Evolutionary conservation across 2,888 invertebrate species (phyloP), one percentile per base, ranked within the genome.

Genomic region (Pandemis corylana): DNA sequence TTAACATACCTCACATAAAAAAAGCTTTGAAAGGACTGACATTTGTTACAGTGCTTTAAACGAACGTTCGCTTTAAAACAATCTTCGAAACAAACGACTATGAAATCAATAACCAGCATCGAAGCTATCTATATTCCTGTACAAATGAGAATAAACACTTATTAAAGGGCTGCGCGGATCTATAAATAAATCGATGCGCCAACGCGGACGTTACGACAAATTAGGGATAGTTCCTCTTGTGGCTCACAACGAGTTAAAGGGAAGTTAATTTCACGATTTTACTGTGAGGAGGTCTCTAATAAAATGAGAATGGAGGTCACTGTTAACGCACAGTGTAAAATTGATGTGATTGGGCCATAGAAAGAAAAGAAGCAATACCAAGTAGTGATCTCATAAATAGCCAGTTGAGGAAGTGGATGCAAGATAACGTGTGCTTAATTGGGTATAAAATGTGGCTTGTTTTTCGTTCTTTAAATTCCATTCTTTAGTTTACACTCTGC

Each of bases 121-220:
- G 67, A 46, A 56, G 61, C 75, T 71, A 71, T 75, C 70, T 71
- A 67, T 75, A 75, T 53, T 71, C 65, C 53, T 62, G 76, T 74
- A 44, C 64, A 69, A 76, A 76, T 79, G 77, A 75, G 76, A 77
- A 76, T 76, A 78, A 77, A 78, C 78, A 79, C 75, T 79, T 78
- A 79, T 77, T 79, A 77, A 76, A 76, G 72, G 62, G 59, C 61
- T 75, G 76, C 77, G 71, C 77, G 77, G 71, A 69, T 70, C 76
- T 76, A 78, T 78, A 78, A 78, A 78, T 79, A 79, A 78, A 77
- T 78, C 78, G 78, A 68, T 74, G 71, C 76, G 77, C 76, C 75
- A 76, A 79, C 75, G 75, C 68, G 53, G 72, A 75, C 75, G 75
- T 75, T 71, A 67, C 70, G 70, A 75, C 75, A 75, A 75, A 75